Conservation (phyloP, 2,797 vertebrate genomes). For the Syncerus caffer region DNA sequence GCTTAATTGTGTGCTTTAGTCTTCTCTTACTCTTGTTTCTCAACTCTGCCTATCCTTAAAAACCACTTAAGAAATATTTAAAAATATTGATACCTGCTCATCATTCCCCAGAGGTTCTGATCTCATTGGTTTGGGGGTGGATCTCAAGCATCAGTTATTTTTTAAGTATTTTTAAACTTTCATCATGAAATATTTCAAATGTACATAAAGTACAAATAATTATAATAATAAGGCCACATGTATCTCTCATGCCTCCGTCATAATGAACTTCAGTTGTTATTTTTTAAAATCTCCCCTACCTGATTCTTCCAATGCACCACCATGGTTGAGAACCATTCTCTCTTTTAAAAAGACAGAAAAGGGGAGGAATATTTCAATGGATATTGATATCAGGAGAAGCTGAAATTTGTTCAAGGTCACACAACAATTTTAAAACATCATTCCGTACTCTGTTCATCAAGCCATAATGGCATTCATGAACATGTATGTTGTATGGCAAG, state of each 20-base stretch:
- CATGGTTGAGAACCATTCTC: neutral
- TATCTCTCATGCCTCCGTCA: neutral
- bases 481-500: neutral
- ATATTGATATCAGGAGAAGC: neutral
- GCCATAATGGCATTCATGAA: neutral
- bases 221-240: neutral
- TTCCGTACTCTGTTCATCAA: neutral
- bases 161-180: neutral
- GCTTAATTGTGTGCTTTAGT: neutral
- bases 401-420: neutral
- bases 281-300: neutral
- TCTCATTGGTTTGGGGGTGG: neutral
- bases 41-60: neutral
- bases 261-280: neutral
- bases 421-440: neutral
- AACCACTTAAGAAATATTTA: neutral
- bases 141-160: neutral
- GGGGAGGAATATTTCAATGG: neutral
- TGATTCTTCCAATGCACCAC: neutral
- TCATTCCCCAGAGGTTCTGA: neutral
- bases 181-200: neutral
- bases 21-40: neutral
- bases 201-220: neutral
- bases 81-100: neutral
- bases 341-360: neutral